Conservation (phyloP, 2,797 vertebrate genomes). For the Siniperca scherzeri region DNA sequence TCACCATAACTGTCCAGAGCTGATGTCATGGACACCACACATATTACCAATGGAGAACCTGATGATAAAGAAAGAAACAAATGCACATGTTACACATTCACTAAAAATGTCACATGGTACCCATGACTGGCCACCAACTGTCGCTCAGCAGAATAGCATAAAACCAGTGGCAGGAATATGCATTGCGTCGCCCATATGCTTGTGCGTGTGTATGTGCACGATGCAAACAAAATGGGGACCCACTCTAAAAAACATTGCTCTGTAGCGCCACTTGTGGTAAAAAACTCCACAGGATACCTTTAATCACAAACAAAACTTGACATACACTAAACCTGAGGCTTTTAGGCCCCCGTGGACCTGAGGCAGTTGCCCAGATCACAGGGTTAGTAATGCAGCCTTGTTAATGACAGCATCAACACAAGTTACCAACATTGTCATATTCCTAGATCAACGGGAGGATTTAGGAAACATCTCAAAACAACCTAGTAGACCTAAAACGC, state of each 20-base stretch:
- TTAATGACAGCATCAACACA: constrained; percentile 7
- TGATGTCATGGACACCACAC: constrained; percentile 88
- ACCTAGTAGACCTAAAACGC: background rate
- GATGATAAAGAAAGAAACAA: constrained; percentile 39
- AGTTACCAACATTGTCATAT: background rate
- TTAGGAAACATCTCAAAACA: background rate
- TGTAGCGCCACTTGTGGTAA: background rate
- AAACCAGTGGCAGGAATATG: background rate
- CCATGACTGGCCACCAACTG: no score
- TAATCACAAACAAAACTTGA: background rate
- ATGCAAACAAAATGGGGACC: no score
- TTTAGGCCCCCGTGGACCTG: background rate
- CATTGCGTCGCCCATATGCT: background rate
- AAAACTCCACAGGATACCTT: background rate
- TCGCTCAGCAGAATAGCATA: background rate
- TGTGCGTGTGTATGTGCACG: background rate
- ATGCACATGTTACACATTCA: constrained; percentile 41
- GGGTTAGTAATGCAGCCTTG: background rate
- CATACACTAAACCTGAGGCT: background rate
- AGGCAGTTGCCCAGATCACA: background rate
- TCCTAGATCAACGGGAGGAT: constrained; percentile 2
- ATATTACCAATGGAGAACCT: constrained; percentile 94
- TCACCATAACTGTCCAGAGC: constrained; percentile 92
- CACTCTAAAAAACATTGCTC: no score
- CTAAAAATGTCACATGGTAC: background rate